Conservation (phyloP, 1,140 invertebrate genomes). For the Meloidogyne exigua region DNA sequence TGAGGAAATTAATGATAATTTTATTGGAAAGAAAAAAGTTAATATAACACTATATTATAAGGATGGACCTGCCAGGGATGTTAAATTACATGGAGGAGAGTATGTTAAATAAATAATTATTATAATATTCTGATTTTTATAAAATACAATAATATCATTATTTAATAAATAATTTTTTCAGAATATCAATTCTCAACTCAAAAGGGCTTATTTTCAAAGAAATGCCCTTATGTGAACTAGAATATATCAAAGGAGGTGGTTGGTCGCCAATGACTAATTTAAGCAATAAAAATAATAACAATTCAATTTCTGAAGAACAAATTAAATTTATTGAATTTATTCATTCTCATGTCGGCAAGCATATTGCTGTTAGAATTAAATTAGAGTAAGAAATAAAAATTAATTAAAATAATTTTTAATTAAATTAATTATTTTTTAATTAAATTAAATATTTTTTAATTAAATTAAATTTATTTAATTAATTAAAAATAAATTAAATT, state of each 20-base stretch:
- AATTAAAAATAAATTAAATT: no score
- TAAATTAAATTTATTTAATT: background rate
- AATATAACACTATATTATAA: conserved; percentile 47
- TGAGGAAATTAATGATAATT: conserved; percentile 11
- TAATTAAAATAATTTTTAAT: no score
- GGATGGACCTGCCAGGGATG: conserved; percentile 41
- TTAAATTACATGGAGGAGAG: conserved; percentile 31
- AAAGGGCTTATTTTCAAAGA: conserved; percentile 27
- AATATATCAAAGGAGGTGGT: conserved; percentile 42
- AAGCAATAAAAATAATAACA: background rate
- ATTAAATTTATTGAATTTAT: conserved; percentile 36
- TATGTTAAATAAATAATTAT: conserved; percentile 19
- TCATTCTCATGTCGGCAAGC: conserved; percentile 35
- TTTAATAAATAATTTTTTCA: conserved; percentile 9
- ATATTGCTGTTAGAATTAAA: conserved; percentile 40
- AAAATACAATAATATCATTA: background rate
- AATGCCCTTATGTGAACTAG: conserved; percentile 29
- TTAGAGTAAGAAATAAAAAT: conserved; percentile 26
- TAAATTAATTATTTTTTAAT: no score
- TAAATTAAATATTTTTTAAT: no score
- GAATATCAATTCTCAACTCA: conserved; percentile 37
- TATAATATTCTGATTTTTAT: conserved; percentile 8
- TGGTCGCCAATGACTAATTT: conserved; percentile 32
- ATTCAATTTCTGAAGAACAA: conserved; percentile 7
- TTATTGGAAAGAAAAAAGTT: conserved; percentile 16